Conservation (phyloP, 2,797 vertebrate species). For the Alauda arvensis region DNA sequence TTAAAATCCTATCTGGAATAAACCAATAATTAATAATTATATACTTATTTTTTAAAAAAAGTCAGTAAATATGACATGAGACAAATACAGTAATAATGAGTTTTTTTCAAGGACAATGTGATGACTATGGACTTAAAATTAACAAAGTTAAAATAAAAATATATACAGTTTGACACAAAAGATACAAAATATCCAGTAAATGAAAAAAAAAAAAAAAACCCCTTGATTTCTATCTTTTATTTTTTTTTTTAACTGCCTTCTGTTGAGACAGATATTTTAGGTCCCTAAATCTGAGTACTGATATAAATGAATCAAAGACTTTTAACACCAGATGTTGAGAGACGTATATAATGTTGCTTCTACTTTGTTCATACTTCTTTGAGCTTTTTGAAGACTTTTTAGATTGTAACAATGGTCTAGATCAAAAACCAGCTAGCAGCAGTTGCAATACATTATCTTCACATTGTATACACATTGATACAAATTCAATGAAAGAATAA, state of each 20-base stretch:
- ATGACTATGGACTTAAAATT: not conserved
- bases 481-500: not conserved
- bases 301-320: not conserved
- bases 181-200: not conserved
- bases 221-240: accelerated
- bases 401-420: not conserved
- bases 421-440: not conserved
- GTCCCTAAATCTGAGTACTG: not conserved
- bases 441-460: not conserved
- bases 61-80: not conserved
- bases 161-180: not conserved
- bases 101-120: not conserved
- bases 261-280: not conserved
- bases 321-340: not conserved
- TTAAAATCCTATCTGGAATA: not conserved
- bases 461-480: not conserved
- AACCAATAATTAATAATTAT: not conserved
- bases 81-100: not conserved
- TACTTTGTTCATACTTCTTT: not conserved
- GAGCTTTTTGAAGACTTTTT: not conserved
- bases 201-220: not conserved
- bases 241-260: not conserved
- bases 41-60: not conserved
- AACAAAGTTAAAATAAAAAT: not conserved
- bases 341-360: not conserved